Conservation (phyloP, 2,113 vertebrate species). For the Chunga burmeisteri region DNA sequence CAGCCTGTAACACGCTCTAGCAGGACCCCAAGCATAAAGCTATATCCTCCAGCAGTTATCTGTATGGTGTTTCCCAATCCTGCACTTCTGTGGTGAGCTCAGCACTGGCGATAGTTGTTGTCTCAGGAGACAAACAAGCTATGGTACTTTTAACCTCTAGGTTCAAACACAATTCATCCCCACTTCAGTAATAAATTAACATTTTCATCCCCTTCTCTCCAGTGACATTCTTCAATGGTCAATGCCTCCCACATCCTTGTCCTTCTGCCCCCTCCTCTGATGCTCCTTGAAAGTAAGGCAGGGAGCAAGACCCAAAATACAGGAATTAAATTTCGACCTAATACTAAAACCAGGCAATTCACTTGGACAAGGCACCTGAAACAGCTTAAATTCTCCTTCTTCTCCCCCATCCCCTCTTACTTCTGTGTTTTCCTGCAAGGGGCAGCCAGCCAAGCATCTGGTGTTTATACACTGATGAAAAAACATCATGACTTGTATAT, state of each 20-base stretch:
- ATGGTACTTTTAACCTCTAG: neutral
- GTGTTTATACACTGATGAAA: neutral
- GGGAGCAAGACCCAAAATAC: neutral
- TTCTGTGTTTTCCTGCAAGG: neutral
- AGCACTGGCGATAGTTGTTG: neutral
- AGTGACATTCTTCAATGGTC: neutral
- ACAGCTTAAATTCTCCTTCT: neutral
- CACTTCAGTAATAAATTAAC: neutral
- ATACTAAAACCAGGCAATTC: neutral
- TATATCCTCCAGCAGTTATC: neutral
- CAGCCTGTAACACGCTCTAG: neutral
- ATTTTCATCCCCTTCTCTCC: neutral
- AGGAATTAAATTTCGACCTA: neutral
- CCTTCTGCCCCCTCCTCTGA: neutral
- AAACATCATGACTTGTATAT: neutral
- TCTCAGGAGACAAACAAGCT: neutral
- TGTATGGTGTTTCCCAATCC: neutral
- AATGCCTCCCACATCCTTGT: neutral
- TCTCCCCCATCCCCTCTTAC: neutral
- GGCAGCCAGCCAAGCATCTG: neutral
- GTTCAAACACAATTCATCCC: neutral
- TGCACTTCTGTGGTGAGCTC: rapidly evolving
- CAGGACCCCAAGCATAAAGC: neutral
- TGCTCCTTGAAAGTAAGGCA: neutral
- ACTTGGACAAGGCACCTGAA: neutral